Evolutionary conservation across 2,888 invertebrate species (phyloP).

Genomic region (Agonopterix arenella): DNA sequence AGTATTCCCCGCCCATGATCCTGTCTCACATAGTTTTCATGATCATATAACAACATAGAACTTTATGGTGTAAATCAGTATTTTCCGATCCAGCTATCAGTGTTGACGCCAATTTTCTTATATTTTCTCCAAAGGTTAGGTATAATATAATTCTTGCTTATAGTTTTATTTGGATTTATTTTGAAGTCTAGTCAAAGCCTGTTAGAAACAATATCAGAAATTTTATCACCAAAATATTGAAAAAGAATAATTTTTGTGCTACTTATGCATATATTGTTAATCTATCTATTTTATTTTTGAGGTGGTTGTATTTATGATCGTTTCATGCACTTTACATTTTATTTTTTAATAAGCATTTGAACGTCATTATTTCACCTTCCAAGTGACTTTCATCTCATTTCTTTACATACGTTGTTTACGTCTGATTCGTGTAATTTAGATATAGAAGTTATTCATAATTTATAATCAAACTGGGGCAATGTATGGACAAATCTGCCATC

Average conservation of each 20-base stretch:
- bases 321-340: too few relatives aligned
- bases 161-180: conserved; percentile 9
- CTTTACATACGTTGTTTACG: too few relatives aligned
- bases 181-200: neutral
- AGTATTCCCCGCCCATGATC: conserved; percentile 25
- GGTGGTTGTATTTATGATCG: too few relatives aligned
- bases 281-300: too few relatives aligned
- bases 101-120: too few relatives aligned
- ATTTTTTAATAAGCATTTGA: too few relatives aligned
- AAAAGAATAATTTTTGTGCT: too few relatives aligned
- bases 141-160: conserved; percentile 2
- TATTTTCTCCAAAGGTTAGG: neutral
- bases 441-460: conserved; percentile 6
- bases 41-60: conserved; percentile 45
- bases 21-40: conserved; percentile 42
- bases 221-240: too few relatives aligned
- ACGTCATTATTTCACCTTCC: too few relatives aligned
- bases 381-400: too few relatives aligned
- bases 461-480: conserved; percentile 77
- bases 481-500: conserved; percentile 75
- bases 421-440: too few relatives aligned
- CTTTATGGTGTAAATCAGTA: conserved; percentile 34
- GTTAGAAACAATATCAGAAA: neutral
- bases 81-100: conserved; percentile 7
- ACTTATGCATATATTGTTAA: too few relatives aligned